Conservation (phyloP, 92 coral and sea anemone genomes). For the Ricordea florida region DNA sequence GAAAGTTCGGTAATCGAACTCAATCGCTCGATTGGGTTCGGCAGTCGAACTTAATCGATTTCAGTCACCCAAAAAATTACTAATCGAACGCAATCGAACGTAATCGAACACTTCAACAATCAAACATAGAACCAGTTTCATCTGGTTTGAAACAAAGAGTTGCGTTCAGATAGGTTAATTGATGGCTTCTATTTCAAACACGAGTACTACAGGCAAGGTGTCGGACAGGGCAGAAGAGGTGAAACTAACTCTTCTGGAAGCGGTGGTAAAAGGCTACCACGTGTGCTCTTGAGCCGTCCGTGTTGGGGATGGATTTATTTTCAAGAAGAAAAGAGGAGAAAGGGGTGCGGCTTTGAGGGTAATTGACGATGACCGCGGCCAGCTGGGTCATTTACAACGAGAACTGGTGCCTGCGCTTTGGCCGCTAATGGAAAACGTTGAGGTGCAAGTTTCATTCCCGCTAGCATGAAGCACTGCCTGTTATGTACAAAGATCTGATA, state of each 20-base stretch:
- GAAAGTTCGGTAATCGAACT: no score
- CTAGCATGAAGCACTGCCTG: neutral
- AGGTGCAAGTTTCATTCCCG: neutral
- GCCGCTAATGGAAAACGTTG: neutral
- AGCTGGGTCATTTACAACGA: no score
- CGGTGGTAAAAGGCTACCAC: neutral
- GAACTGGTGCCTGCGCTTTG: no score
- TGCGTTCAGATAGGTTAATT: slow-evolving; percentile 2
- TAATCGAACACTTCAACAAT: slow-evolving; percentile 9
- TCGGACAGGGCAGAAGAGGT: no score
- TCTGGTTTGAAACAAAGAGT: slow-evolving; percentile 15
- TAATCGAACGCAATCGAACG: neutral
- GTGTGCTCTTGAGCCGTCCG: neutral
- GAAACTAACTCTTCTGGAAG: neutral
- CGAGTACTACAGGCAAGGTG: neutral
- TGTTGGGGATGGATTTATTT: neutral
- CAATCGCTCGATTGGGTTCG: no score
- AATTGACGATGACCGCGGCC: neutral
- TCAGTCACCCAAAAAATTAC: no score
- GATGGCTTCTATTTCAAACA: slow-evolving; percentile 8
- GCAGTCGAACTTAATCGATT: no score
- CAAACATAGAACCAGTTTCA: slow-evolving; percentile 19
- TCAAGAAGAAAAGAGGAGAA: neutral
- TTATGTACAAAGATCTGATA: slow-evolving; percentile 8
- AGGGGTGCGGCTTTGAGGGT: neutral